These are phyloP conservation scores for Schlechtendalia chinensis DNA, from an alignment of 1,140 invertebrate genomes.

Conservation along the genomic window DNA sequence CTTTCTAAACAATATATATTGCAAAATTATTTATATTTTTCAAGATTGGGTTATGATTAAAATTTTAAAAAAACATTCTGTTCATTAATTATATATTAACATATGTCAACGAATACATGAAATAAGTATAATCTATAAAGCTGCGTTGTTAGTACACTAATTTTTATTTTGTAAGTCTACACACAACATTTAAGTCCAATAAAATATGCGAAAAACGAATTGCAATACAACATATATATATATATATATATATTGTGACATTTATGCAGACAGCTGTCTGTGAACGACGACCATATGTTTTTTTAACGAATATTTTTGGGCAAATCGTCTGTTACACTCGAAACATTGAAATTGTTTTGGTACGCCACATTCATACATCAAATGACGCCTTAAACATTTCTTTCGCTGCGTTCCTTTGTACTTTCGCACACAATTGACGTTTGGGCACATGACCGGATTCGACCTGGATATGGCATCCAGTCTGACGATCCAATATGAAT, in stretches of 20 bases:
- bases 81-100: no score
- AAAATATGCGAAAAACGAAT: no score
- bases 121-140: neutral
- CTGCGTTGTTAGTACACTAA: neutral
- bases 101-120: neutral
- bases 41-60: no score
- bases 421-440: neutral
- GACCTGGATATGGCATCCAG: neutral
- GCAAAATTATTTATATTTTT: no score
- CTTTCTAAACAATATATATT: no score
- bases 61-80: no score
- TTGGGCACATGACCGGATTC: slow-evolving; percentile 5
- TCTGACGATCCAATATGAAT: neutral
- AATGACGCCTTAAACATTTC: slow-evolving; percentile 60
- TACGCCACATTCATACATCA: slow-evolving; percentile 61
- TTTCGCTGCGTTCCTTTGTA: slow-evolving; percentile 51
- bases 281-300: slow-evolving; percentile 48
- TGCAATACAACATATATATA: neutral
- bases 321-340: slow-evolving; percentile 57
- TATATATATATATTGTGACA: neutral
- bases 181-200: no score
- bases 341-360: slow-evolving; percentile 59
- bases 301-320: slow-evolving; percentile 54
- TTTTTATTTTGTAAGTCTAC: neutral
- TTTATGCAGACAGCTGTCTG: neutral